Percentiles rank a stretch among this genome's conserved stretches.
phyloP scores from a whole-genome alignment of 2,113 vertebrate genomes.

The Mungos mungo region DNA sequence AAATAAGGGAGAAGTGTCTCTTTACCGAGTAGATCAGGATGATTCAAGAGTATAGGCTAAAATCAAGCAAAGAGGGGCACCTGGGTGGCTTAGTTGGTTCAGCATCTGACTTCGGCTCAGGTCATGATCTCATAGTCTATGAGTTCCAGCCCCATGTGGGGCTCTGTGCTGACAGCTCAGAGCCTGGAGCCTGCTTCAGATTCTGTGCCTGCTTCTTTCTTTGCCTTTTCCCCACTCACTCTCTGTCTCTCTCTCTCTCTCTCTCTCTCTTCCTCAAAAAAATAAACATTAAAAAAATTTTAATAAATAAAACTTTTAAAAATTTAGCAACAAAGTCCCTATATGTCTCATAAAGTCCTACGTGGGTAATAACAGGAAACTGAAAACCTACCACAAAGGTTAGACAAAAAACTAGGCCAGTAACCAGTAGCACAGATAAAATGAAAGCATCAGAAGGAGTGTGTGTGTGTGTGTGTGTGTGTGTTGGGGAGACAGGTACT shows the following conservation, averaged over 20 bases:
- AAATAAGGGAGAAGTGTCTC: background rate
- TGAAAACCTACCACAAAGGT: background rate
- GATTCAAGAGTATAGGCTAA: background rate
- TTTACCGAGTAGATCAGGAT: background rate
- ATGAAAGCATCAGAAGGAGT: background rate
- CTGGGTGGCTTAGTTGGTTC: no score
- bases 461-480: background rate
- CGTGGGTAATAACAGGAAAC: background rate
- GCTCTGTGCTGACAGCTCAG: no score
- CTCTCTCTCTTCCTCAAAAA: no score
- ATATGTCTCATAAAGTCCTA: background rate
- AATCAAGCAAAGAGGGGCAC: background rate
- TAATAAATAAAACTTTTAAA: background rate
- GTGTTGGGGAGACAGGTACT: background rate
- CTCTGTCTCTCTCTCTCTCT: no score
- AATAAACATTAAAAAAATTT: no score
- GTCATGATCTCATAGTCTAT: no score
- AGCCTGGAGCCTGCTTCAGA: no score
- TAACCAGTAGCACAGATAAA: background rate
- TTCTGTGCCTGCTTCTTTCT: no score
- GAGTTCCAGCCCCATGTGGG: no score
- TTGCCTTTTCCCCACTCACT: no score
- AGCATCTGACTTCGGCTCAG: no score
- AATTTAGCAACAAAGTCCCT: background rate
- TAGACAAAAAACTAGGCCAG: background rate